A percentile compares a stretch with the other conserved stretches of the same genome.
Conservation (phyloP, 2,797 vertebrate genomes). For the Fistularia tabacaria region DNA sequence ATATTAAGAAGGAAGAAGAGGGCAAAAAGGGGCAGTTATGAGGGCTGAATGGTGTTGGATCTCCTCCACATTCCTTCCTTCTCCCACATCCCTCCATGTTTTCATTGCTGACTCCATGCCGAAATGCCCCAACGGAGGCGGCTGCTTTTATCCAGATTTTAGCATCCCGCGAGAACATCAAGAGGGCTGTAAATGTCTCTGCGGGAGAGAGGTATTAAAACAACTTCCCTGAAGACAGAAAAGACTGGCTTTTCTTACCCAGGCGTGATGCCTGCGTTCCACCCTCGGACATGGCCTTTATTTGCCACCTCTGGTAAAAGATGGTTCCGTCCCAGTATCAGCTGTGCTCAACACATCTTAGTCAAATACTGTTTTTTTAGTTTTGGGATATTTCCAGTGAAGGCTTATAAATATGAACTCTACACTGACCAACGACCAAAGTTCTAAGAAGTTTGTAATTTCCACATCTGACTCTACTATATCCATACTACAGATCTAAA, state of each 20-base stretch:
- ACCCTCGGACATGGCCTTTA: slow-evolving; percentile 5
- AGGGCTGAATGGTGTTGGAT: slow-evolving; percentile 37
- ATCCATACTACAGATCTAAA: too few relatives aligned
- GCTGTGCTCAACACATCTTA: too few relatives aligned
- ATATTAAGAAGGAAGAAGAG: slow-evolving; percentile 7
- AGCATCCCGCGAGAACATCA: slow-evolving; percentile 59
- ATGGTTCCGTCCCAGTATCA: too few relatives aligned
- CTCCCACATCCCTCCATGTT: slow-evolving; percentile 52
- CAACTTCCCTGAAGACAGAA: slow-evolving; percentile 35
- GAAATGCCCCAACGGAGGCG: slow-evolving; percentile 44
- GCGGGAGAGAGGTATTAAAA: slow-evolving; percentile 62
- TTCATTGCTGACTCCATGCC: slow-evolving; percentile 41
- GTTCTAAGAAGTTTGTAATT: too few relatives aligned
- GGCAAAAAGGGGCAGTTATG: slow-evolving; percentile 1
- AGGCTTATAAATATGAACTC: too few relatives aligned
- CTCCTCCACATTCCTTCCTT: slow-evolving; percentile 50
- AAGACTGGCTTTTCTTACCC: slow-evolving; percentile 44
- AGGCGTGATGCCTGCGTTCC: slow-evolving; percentile 6
- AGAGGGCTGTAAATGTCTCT: slow-evolving; percentile 56
- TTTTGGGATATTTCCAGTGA: too few relatives aligned
- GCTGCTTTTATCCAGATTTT: slow-evolving; percentile 67
- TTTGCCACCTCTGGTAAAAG: not conserved
- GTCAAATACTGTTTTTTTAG: too few relatives aligned
- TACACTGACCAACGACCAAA: too few relatives aligned
- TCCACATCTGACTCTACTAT: too few relatives aligned